Evolutionary conservation across 2,113 vertebrate genomes (phyloP).

Genomic region (Paratilapia polleni): DNA sequence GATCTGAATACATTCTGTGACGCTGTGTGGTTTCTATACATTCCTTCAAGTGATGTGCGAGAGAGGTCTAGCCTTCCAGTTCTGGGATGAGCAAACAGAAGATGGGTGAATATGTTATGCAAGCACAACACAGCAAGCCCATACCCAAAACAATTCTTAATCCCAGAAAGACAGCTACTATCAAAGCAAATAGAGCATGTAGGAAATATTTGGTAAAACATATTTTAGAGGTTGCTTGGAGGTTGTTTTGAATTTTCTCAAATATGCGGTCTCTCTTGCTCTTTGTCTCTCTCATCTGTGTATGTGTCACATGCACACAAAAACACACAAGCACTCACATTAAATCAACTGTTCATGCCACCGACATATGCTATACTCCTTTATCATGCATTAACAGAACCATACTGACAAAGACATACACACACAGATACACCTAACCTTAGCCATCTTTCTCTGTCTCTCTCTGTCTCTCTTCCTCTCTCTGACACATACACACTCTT

Average conservation of each 20-base stretch:
- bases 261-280: conserved; percentile 22
- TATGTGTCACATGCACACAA: neutral
- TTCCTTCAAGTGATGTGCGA: conserved; percentile 15
- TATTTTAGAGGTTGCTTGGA: conserved; percentile 37
- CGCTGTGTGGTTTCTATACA: neutral
- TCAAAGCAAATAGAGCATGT: conserved; percentile 50
- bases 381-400: conserved; percentile 31
- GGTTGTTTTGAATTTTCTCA: conserved; percentile 47
- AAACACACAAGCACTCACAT: neutral
- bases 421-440: neutral
- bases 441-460: conserved; percentile 22
- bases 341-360: neutral
- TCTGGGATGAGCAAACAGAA: conserved; percentile 15
- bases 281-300: neutral
- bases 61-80: neutral
- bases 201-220: conserved; percentile 21
- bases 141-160: conserved; percentile 33
- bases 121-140: conserved; percentile 6
- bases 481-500: conserved; percentile 21
- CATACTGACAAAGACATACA: conserved; percentile 2
- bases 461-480: neutral
- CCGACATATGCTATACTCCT: conserved; percentile 1
- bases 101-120: conserved; percentile 20
- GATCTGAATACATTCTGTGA: neutral
- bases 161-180: conserved; percentile 33